Evolutionary conservation across 1,140 invertebrate genomes (phyloP), one percentile per base, ranked within the genome.

Genomic region (Drosophila sucinea): DNA sequence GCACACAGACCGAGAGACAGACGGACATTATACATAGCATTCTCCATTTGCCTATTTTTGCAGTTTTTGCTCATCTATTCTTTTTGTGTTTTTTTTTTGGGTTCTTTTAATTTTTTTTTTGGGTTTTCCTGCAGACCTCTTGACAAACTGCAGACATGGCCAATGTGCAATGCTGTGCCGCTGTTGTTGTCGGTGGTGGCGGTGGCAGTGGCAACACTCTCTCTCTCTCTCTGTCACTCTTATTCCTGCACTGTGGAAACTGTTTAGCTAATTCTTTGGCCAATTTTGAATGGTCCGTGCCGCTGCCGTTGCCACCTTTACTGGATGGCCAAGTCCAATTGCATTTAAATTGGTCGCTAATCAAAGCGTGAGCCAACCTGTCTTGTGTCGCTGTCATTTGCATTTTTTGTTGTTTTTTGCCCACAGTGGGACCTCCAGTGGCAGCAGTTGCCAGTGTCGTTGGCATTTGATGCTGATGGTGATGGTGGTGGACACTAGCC

Each of bases 281-380:
- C 62, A 63, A 76, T 76, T 70, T 67, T 41, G 55, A 74, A 56
- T 38, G 64, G 64, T 67, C 54, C 71, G 54, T 55, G 65, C 51
- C 40, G 10, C 3, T 35, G 41, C 27, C 10, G 27, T 44, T 27
- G 63, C 27, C 30, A 68, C 41, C 25, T 33, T 69, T 68, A 55
- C 41, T 51, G 44, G 44, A 51, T 51, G 23, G 58, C 44, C 68
- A 67, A 77, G 65, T 63, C 67, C 72, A 79, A 86, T 86, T 87
- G 76, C 82, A 87, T 86, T 86, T 82, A 87, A 86, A 86, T 86
- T 87, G 79, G 63, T 70, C 79, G 82, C 82, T 86, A 86, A 86
- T 86, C 82, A 86, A 79, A 83, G 76, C 67, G 47, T 60, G 54
- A 67, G 32, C 57, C 63, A 58, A 63, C 69, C 44, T 51, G 44